Conservation (phyloP, 2,113 vertebrate species). For the Eupsittula cactorum region DNA sequence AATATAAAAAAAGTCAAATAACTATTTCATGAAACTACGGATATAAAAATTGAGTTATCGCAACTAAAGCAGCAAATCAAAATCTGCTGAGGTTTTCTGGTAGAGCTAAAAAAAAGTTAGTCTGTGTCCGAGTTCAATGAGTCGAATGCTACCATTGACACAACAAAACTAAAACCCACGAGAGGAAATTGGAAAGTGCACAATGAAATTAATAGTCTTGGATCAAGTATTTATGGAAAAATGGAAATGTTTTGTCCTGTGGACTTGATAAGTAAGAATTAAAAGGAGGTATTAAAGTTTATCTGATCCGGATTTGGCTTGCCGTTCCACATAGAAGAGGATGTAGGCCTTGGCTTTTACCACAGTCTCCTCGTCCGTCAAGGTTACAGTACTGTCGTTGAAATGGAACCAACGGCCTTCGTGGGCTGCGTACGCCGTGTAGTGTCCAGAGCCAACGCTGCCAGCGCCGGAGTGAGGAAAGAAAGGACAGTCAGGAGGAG, state of each 20-base stretch:
- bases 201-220: slow-evolving; percentile 79
- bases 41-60: slow-evolving; percentile 77
- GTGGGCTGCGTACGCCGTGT: slow-evolving; percentile 91
- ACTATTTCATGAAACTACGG: slow-evolving; percentile 77
- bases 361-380: slow-evolving; percentile 91
- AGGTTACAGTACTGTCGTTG: slow-evolving; percentile 96
- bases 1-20: slow-evolving; percentile 76
- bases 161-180: slow-evolving; percentile 77
- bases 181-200: slow-evolving; percentile 82
- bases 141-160: slow-evolving; percentile 77
- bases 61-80: slow-evolving; percentile 84
- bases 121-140: slow-evolving; percentile 76
- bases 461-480: not conserved
- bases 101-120: slow-evolving; percentile 76
- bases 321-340: slow-evolving; percentile 92
- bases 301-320: slow-evolving; percentile 74
- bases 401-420: slow-evolving; percentile 96
- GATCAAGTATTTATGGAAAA: slow-evolving; percentile 81
- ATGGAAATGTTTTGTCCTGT: slow-evolving; percentile 78
- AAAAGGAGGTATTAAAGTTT: slow-evolving; percentile 80
- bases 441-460: slow-evolving; percentile 96
- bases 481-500: not conserved
- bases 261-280: slow-evolving; percentile 67
- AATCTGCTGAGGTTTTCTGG: slow-evolving; percentile 82
- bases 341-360: slow-evolving; percentile 97